Percentiles rank a stretch among this genome's conserved stretches.
phyloP scores from a whole-genome alignment of 1,140 invertebrate species.

The Eciton burchellii region DNA sequence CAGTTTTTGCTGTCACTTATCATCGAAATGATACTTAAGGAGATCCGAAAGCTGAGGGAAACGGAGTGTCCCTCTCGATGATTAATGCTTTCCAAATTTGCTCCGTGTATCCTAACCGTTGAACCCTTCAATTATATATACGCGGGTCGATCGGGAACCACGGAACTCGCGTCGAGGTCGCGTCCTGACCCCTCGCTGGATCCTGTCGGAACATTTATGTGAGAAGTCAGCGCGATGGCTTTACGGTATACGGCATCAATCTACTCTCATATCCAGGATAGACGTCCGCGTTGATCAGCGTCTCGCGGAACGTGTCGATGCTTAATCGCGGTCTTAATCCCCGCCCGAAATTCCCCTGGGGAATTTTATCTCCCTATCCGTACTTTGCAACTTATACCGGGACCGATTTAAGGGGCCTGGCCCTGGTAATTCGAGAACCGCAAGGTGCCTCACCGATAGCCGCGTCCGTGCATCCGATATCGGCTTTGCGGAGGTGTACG shows the following conservation, averaged over 20 bases:
- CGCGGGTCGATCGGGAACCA: slow-evolving; percentile 49
- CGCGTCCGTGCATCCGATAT: slow-evolving; percentile 67
- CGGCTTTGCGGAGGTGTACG: slow-evolving; percentile 64
- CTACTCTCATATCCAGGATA: neutral
- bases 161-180: slow-evolving; percentile 56
- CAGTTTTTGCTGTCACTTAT: no score
- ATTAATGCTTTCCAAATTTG: slow-evolving; percentile 46
- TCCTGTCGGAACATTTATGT: slow-evolving; percentile 64
- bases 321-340: slow-evolving; percentile 6
- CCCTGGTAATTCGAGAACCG: slow-evolving; percentile 68
- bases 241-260: slow-evolving; percentile 16
- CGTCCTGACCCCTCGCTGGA: slow-evolving; percentile 57
- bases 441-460: slow-evolving; percentile 61
- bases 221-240: slow-evolving; percentile 63
- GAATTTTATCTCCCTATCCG: slow-evolving; percentile 47
- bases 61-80: slow-evolving; percentile 3
- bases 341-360: slow-evolving; percentile 43
- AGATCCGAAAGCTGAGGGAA: neutral
- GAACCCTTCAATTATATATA: slow-evolving; percentile 34
- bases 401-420: slow-evolving; percentile 57
- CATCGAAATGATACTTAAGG: neutral
- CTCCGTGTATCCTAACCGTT: slow-evolving; percentile 21
- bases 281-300: slow-evolving; percentile 2
- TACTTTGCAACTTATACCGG: slow-evolving; percentile 49
- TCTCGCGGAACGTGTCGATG: neutral